phyloP scores from a whole-genome alignment of 2,888 invertebrate species.

The Stenurella melanura region DNA sequence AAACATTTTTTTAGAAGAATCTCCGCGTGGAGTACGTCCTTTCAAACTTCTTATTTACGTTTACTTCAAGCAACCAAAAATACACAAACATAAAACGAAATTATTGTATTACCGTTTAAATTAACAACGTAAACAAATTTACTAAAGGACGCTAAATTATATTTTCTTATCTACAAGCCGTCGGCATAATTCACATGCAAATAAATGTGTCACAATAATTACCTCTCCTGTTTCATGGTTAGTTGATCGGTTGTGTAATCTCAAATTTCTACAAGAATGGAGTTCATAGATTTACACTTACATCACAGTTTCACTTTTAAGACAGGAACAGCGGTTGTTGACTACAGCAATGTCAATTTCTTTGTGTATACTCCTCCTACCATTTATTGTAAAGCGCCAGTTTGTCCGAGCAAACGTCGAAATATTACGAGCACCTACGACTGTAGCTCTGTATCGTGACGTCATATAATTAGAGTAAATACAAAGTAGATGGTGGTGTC shows the following conservation, averaged over 20 bases:
- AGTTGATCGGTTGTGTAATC: constrained; percentile 25
- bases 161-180: background rate
- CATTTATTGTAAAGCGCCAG: constrained; percentile 67
- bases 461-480: constrained; percentile 83
- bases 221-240: constrained; percentile 20
- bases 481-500: constrained; percentile 81
- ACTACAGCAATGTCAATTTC: constrained; percentile 71
- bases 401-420: constrained; percentile 64
- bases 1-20: background rate
- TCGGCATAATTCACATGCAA: background rate
- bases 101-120: background rate
- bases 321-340: constrained; percentile 46
- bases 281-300: constrained; percentile 42
- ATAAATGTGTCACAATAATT: constrained; percentile 5
- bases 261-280: constrained; percentile 29
- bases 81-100: constrained; percentile 13
- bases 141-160: background rate
- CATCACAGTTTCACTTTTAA: constrained; percentile 52
- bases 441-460: constrained; percentile 76
- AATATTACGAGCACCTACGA: constrained; percentile 68
- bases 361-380: constrained; percentile 60
- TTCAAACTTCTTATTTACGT: background rate
- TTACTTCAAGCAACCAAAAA: constrained; percentile 37
- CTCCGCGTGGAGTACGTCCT: constrained; percentile 1
- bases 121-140: constrained; percentile 16